phyloP scores from a whole-genome alignment of 1,140 invertebrate species.

The Drosophila aff. region DNA sequence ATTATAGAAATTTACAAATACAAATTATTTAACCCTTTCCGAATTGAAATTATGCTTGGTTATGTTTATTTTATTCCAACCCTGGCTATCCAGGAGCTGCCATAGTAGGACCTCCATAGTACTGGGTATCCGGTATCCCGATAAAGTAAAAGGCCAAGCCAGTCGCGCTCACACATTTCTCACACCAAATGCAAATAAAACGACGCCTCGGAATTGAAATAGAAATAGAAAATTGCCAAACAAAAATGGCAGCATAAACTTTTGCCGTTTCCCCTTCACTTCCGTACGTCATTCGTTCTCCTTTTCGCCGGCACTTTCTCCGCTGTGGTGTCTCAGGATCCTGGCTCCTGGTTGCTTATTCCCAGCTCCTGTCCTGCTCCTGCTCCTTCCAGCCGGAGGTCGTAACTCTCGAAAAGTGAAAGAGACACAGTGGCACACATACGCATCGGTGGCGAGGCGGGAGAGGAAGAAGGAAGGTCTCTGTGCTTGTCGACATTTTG shows the following conservation, averaged over 20 bases:
- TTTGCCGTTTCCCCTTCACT: slow-evolving; percentile 63
- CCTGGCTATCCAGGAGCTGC: too few relatives aligned
- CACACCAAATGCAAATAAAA: slow-evolving; percentile 73
- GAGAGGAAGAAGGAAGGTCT: not conserved
- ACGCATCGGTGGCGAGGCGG: slow-evolving; percentile 10
- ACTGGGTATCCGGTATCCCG: not conserved
- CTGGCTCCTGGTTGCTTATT: not conserved
- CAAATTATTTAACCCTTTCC: too few relatives aligned
- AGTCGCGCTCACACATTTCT: slow-evolving; percentile 23
- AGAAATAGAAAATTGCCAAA: slow-evolving; percentile 72
- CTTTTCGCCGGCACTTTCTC: slow-evolving; percentile 16
- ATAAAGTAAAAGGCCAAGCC: slow-evolving; percentile 18
- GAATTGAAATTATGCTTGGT: too few relatives aligned
- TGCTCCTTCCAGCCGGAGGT: slow-evolving; percentile 5
- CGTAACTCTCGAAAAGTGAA: slow-evolving; percentile 15
- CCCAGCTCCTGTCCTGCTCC: not conserved
- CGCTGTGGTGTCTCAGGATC: not conserved
- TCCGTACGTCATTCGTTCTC: slow-evolving; percentile 50
- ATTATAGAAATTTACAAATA: too few relatives aligned
- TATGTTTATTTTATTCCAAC: too few relatives aligned
- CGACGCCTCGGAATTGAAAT: slow-evolving; percentile 65
- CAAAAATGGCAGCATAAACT: slow-evolving; percentile 80
- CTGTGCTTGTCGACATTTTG: slow-evolving; percentile 78
- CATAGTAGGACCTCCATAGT: not conserved
- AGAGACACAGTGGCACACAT: slow-evolving; percentile 46